Conservation (phyloP, 2,113 vertebrate genomes). For the Calidris pugnax region DNA sequence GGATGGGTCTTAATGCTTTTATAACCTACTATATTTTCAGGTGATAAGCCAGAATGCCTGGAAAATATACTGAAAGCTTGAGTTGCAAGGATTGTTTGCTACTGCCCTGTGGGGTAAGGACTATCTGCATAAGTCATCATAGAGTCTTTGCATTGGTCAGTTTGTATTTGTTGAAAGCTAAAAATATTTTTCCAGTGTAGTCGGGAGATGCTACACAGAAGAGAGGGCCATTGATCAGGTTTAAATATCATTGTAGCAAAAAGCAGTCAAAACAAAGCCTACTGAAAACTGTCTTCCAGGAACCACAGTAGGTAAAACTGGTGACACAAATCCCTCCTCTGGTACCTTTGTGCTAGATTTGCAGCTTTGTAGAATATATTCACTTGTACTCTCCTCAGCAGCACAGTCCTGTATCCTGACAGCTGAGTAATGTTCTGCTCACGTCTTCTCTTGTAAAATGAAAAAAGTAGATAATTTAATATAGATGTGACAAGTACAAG, state of each 20-base stretch:
- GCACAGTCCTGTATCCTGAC: constrained; percentile 33
- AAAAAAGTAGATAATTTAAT: constrained; percentile 73
- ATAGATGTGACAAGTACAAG: constrained; percentile 61
- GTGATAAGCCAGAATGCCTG: neutral
- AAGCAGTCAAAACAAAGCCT: constrained; percentile 51
- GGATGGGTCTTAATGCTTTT: neutral
- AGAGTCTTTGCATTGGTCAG: neutral
- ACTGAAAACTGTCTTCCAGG: neutral
- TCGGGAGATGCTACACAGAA: neutral
- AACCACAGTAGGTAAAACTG: neutral
- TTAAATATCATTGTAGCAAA: constrained; percentile 29
- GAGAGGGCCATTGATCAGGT: neutral
- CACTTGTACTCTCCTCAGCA: constrained; percentile 8
- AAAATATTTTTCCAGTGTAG: constrained; percentile 1
- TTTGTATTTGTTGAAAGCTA: neutral
- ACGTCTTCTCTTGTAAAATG: constrained; percentile 65
- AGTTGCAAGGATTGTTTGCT: neutral
- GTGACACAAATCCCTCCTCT: constrained; percentile 23
- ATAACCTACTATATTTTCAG: neutral
- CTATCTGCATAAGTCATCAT: neutral
- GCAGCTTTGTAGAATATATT: neutral
- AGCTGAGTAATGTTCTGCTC: constrained; percentile 68
- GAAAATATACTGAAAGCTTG: neutral
- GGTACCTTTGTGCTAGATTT: constrained; percentile 31
- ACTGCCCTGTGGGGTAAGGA: neutral